A percentile compares a stretch with the other conserved stretches of the same genome.
Evolutionary conservation across 2,888 invertebrate genomes (phyloP).

Genomic region (Saturnia pavonia): DNA sequence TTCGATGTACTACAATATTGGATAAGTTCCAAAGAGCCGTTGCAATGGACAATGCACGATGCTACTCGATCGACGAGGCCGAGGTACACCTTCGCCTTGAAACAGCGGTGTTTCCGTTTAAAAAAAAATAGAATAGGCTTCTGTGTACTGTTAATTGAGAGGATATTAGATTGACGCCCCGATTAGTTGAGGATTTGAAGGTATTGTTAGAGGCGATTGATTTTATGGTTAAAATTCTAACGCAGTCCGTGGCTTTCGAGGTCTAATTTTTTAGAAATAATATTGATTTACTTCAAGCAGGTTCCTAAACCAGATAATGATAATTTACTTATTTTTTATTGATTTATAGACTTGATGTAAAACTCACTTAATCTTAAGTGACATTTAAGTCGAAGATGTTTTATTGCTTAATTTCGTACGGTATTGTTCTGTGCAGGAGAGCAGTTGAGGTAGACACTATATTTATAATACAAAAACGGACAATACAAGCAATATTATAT

Average conservation of each 20-base stretch:
- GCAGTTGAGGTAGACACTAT: too few relatives aligned
- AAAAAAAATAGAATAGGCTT: slow-evolving; percentile 45
- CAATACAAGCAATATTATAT: too few relatives aligned
- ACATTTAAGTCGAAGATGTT: too few relatives aligned
- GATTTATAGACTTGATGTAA: too few relatives aligned
- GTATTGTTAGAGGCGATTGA: slow-evolving; percentile 4
- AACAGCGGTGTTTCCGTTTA: slow-evolving; percentile 50
- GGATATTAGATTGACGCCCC: slow-evolving; percentile 34
- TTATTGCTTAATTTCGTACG: too few relatives aligned
- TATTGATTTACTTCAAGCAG: neutral
- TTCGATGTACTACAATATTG: slow-evolving; percentile 71
- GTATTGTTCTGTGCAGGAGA: too few relatives aligned
- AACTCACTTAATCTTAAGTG: too few relatives aligned
- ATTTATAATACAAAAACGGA: too few relatives aligned
- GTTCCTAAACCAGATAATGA: too few relatives aligned
- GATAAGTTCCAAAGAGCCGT: slow-evolving; percentile 74
- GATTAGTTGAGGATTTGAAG: slow-evolving; percentile 7
- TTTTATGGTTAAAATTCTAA: neutral
- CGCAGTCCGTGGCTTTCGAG: neutral
- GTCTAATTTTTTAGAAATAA: neutral
- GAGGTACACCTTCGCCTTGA: slow-evolving; percentile 61
- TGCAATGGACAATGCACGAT: slow-evolving; percentile 72
- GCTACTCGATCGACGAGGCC: slow-evolving; percentile 72
- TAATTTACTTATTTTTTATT: too few relatives aligned
- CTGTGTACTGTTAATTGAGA: slow-evolving; percentile 22